phyloP scores from a whole-genome alignment of 2,113 vertebrate species.

The Vanacampus margaritifer region DNA sequence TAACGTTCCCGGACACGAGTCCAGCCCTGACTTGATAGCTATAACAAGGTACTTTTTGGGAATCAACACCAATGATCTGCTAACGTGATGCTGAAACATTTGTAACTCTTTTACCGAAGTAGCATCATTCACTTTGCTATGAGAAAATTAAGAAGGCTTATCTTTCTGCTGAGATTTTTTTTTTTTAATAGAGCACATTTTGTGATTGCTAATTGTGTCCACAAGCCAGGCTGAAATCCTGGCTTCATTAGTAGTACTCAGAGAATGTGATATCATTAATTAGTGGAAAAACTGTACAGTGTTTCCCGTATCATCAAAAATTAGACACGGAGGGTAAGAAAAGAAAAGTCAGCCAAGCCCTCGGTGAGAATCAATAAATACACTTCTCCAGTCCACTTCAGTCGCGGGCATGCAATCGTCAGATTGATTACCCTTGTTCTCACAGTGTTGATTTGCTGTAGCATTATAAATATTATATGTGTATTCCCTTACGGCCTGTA shows the following conservation, averaged over 20 bases:
- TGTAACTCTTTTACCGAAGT: not conserved
- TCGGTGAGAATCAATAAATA: slow-evolving; percentile 45
- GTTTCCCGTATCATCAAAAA: slow-evolving; percentile 10
- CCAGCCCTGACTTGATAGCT: not conserved
- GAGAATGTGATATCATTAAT: not conserved
- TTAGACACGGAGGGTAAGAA: slow-evolving; percentile 8
- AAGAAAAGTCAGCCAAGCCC: slow-evolving; percentile 26
- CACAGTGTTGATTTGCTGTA: slow-evolving; percentile 19
- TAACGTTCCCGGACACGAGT: no score
- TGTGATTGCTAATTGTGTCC: not conserved
- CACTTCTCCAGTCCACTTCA: slow-evolving; percentile 14
- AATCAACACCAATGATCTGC: not conserved
- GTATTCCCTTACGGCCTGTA: slow-evolving; percentile 22
- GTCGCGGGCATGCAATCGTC: slow-evolving; percentile 20
- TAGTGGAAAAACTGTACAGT: not conserved
- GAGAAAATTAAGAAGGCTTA: not conserved
- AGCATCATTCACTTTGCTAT: not conserved
- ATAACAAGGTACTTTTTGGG: not conserved
- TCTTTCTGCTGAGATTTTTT: not conserved
- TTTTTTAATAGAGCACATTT: not conserved
- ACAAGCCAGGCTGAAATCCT: no score
- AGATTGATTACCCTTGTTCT: slow-evolving; percentile 35
- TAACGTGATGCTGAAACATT: not conserved
- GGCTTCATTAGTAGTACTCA: not conserved
- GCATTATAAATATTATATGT: slow-evolving; percentile 24